Base-by-base conservation (phyloP, 2,888 invertebrate species). In the Synanthedon vespiformis region DNA sequence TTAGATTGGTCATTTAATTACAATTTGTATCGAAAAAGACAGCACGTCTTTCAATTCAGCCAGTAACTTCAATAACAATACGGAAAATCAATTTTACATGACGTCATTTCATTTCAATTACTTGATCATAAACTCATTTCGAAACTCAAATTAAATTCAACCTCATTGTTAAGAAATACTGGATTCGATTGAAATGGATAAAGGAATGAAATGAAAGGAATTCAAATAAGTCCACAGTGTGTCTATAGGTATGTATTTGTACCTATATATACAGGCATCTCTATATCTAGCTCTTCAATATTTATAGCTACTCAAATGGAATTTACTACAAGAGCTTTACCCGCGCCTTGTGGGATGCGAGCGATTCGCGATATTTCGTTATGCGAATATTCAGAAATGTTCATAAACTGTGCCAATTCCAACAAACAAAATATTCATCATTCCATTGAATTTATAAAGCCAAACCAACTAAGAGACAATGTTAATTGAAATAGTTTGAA, bases 341-440 rank as follows among this genome's bases (percentile, higher is more conserved):
- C 58, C 52, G 58, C 53, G 60, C 60, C 58, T 56, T 56, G 60
- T 55, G 63, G 58, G 57, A 40, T 58, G 60, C 60, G 56, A 59
- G 50, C 18, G 22, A 54, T 64, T 65, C 62, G 63, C 64, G 67
- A 71, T 73, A 76, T 74, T 74, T 66, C 65, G 70, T 72, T 73
- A 74, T 74, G 50, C 51, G 78, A 81, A 78, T 83, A 83, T 83
- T 81, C 78, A 80, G 74, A 80, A 77, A 80, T 74, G 70, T 74
- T 80, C 73, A 69, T 70, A 74, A 78, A 81, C 80, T 77, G 27
- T 34, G 34, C 34, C 34, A 34, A 34, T 34, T 34, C 34, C 34
- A 34, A 34, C 34, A 34, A 34, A 34, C 34, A 34, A 34, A 34
- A 34, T 34, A 34, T 34, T 34, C 34, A 34, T 34, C 8, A 34